Evolutionary conservation across 1,140 invertebrate species (phyloP).

Genomic region (Macrocentrus cingulum): DNA sequence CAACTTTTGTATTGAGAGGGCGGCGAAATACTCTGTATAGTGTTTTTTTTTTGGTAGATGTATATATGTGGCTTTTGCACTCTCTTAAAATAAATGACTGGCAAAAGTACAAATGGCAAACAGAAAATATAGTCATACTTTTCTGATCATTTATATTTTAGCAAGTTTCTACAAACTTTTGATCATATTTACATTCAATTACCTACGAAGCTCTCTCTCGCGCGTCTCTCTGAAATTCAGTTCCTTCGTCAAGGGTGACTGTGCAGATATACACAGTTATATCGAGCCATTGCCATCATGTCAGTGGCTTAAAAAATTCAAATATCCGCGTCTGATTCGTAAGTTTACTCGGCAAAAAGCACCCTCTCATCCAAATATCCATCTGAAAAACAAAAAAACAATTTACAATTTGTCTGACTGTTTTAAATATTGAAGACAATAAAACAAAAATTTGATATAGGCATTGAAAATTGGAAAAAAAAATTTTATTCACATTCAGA

Average conservation of each 20-base stretch:
- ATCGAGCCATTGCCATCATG: not conserved
- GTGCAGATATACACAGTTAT: not conserved
- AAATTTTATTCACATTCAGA: too few species aligned
- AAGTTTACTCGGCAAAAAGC: not conserved
- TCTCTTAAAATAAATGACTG: not conserved
- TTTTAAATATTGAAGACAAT: not conserved
- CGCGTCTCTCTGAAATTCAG: too few species aligned
- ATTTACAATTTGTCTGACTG: not conserved
- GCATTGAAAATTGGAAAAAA: too few species aligned
- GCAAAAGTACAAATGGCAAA: conserved; percentile 23
- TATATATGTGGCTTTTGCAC: not conserved
- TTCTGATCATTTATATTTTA: conserved; percentile 45
- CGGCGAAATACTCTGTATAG: too few species aligned
- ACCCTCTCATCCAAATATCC: too few species aligned
- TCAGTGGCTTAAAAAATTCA: conserved; percentile 16
- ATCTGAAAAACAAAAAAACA: too few species aligned
- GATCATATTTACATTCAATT: conserved; percentile 51
- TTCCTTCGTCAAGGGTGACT: not conserved
- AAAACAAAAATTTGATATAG: too few species aligned
- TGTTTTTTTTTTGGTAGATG: too few species aligned
- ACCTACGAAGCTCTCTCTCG: conserved; percentile 22
- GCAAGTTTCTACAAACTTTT: conserved; percentile 40
- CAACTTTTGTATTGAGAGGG: too few species aligned
- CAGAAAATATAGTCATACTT: conserved; percentile 30
- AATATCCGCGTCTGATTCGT: conserved; percentile 2